Evolutionary conservation across 2,888 invertebrate species (phyloP).

Genomic region (Chouioia cunea): DNA sequence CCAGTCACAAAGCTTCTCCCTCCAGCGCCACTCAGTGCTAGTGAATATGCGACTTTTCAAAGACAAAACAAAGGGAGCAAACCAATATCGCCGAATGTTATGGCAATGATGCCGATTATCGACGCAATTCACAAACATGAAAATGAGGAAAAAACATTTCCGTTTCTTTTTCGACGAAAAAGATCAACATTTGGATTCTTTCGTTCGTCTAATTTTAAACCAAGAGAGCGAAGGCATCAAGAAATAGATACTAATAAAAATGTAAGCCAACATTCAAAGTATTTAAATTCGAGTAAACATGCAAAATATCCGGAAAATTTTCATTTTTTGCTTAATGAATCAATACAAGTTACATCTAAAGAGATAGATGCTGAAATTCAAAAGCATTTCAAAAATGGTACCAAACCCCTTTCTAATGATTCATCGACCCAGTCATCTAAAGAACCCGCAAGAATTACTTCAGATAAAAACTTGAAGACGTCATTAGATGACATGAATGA

Average conservation of each 20-base stretch:
- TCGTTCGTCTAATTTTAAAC: slow-evolving; percentile 24
- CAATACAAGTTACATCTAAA: slow-evolving; percentile 53
- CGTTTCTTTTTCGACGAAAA: slow-evolving; percentile 42
- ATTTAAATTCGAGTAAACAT: background rate
- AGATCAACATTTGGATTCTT: slow-evolving; percentile 31
- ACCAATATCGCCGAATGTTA: background rate
- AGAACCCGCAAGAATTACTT: slow-evolving; percentile 57
- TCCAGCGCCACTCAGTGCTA: slow-evolving; percentile 49
- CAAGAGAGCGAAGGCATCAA: slow-evolving; percentile 6
- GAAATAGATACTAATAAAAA: background rate
- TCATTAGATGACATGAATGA: slow-evolving; percentile 53
- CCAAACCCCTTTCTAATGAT: slow-evolving; percentile 56
- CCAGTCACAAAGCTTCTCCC: slow-evolving; percentile 51
- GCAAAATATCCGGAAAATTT: slow-evolving; percentile 24
- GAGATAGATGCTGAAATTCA: slow-evolving; percentile 60
- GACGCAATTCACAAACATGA: slow-evolving; percentile 36
- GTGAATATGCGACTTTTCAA: slow-evolving; percentile 51
- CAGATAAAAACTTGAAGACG: slow-evolving; percentile 57
- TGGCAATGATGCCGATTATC: slow-evolving; percentile 40
- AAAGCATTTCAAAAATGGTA: slow-evolving; percentile 50
- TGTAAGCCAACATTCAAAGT: background rate
- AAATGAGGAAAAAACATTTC: slow-evolving; percentile 10
- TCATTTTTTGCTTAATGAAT: slow-evolving; percentile 53
- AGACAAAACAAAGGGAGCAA: slow-evolving; percentile 13
- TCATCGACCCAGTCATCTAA: slow-evolving; percentile 54